Conservation (phyloP, 2,797 vertebrate genomes). For the Vespertilio murinus region DNA sequence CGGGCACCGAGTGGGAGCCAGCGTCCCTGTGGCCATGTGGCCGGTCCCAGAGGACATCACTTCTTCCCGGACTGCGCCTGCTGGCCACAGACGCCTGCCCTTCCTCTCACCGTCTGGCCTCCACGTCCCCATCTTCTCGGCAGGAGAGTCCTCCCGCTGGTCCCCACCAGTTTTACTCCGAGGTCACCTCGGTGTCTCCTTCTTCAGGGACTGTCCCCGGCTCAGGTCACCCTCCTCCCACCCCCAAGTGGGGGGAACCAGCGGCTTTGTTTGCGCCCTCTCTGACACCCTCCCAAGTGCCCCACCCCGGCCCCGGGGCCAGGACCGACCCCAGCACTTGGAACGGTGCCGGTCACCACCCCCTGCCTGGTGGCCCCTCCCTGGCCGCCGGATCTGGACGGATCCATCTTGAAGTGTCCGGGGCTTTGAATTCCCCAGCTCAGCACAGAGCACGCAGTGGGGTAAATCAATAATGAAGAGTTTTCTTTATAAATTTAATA, state of each 20-base stretch:
- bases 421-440: not conserved
- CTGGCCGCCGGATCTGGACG: not conserved
- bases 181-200: not conserved
- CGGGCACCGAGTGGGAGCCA: too few species aligned
- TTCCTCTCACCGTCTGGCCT: not conserved
- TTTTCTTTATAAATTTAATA: not conserved
- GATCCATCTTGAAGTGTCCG: not conserved
- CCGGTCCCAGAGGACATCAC: rapidly evolving
- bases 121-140: not conserved
- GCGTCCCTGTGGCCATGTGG: rapidly evolving
- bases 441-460: not conserved
- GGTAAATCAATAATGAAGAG: not conserved
- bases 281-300: not conserved
- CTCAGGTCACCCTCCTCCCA: not conserved
- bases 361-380: not conserved
- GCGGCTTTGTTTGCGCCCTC: rapidly evolving
- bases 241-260: rapidly evolving
- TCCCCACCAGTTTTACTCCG: not conserved
- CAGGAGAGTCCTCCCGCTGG: not conserved
- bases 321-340: not conserved
- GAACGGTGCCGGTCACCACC: rapidly evolving
- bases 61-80: not conserved
- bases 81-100: not conserved
- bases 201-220: not conserved
- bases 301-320: rapidly evolving